These are phyloP conservation scores for Thalassophryne amazonica DNA, from an alignment of 2,797 vertebrate genomes.

Conservation along the genomic window DNA sequence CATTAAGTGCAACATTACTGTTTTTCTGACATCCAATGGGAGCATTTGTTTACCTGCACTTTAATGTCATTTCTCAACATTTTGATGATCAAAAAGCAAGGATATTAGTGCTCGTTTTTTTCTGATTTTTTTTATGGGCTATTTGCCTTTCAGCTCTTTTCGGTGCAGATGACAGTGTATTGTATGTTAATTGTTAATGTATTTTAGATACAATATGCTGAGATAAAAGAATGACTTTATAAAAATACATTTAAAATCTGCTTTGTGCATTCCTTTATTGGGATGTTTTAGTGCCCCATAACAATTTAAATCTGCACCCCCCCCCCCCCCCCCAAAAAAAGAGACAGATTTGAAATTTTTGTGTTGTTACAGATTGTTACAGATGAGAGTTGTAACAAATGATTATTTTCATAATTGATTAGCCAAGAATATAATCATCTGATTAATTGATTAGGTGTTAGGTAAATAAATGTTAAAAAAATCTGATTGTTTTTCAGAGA, in stretches of 20 bases:
- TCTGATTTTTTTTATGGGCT: slow-evolving; percentile 1
- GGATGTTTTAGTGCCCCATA: too few species aligned
- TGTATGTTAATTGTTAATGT: neutral
- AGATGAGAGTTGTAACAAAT: too few species aligned
- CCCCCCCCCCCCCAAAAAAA: too few species aligned
- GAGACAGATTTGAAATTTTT: too few species aligned
- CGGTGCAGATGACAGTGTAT: neutral
- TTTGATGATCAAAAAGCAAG: slow-evolving; percentile 5
- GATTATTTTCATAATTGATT: too few species aligned
- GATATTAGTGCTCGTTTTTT: slow-evolving; percentile 5
- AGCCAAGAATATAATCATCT: too few species aligned
- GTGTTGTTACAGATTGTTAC: too few species aligned
- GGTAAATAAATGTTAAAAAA: too few species aligned
- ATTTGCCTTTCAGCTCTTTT: neutral
- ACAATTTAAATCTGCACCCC: too few species aligned
- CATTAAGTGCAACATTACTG: slow-evolving; percentile 11
- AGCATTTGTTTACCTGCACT: slow-evolving; percentile 1
- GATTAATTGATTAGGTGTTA: too few species aligned
- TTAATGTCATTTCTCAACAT: neutral
- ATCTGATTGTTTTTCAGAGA: too few species aligned
- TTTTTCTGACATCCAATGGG: slow-evolving; percentile 4
- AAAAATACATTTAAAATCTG: neutral
- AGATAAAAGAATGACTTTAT: neutral
- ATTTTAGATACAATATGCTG: neutral
- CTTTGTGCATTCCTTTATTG: neutral